Evolutionary conservation across 1,140 invertebrate species (phyloP).

Genomic region (Nixonia krombeini): DNA sequence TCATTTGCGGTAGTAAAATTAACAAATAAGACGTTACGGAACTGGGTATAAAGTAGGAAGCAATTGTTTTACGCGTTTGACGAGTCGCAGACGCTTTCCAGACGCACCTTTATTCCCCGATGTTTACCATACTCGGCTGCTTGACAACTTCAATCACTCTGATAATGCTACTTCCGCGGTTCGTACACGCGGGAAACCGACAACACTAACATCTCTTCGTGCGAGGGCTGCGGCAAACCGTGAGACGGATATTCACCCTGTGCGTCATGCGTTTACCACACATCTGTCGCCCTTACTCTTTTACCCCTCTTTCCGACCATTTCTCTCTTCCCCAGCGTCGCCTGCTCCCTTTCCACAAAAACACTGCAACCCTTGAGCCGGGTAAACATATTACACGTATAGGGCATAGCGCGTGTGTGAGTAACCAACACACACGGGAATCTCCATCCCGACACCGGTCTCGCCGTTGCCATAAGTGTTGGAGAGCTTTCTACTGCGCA

Average conservation of each 20-base stretch:
- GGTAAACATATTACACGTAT: no score
- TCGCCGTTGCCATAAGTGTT: no score
- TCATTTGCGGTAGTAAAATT: no score
- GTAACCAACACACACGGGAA: no score
- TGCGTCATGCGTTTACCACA: slow-evolving; percentile 56
- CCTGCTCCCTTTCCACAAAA: slow-evolving; percentile 14
- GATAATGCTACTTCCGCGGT: slow-evolving; percentile 40
- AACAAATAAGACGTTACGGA: no score
- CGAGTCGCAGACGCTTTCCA: slow-evolving; percentile 25
- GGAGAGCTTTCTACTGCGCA: no score
- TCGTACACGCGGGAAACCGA: slow-evolving; percentile 24
- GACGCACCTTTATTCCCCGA: slow-evolving; percentile 28
- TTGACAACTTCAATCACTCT: slow-evolving; percentile 27
- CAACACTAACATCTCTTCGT: slow-evolving; percentile 42
- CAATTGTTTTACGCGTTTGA: slow-evolving; percentile 7
- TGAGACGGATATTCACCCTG: slow-evolving; percentile 39
- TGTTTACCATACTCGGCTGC: slow-evolving; percentile 18
- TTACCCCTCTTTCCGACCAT: slow-evolving; percentile 21
- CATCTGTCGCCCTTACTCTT: slow-evolving; percentile 60
- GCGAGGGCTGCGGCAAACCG: slow-evolving; percentile 10
- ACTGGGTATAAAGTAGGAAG: neutral
- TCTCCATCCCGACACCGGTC: no score
- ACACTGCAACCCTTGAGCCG: slow-evolving; percentile 32
- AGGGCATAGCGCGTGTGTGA: no score
- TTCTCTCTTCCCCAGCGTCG: slow-evolving; percentile 12